Conservation (phyloP, 1,140 invertebrate species). For the Drosophila nasuta region DNA sequence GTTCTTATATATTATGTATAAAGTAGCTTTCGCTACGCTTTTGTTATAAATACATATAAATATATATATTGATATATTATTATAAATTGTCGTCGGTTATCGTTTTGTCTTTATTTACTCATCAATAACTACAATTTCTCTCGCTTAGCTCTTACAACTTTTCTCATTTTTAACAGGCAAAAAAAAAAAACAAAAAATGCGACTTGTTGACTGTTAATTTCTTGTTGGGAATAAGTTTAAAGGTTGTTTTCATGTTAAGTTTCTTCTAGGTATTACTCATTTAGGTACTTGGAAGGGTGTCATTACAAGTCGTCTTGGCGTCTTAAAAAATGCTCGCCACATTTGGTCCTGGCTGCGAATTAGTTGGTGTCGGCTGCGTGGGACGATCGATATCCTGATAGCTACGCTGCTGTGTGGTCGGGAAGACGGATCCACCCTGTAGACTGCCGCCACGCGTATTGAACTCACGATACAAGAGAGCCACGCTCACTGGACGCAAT, state of each 20-base stretch:
- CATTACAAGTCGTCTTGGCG: slow-evolving; percentile 9
- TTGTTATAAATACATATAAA: slow-evolving; percentile 53
- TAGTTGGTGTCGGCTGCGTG: slow-evolving; percentile 77
- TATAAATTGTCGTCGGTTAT: slow-evolving; percentile 29
- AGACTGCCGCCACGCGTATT: slow-evolving; percentile 76
- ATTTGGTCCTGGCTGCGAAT: slow-evolving; percentile 76
- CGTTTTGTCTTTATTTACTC: slow-evolving; percentile 52
- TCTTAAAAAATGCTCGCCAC: slow-evolving; percentile 81
- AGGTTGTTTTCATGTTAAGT: background rate
- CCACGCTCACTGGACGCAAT: slow-evolving; percentile 73
- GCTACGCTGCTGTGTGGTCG: slow-evolving; percentile 78
- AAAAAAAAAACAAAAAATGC: slow-evolving; percentile 23
- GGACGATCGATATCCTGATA: slow-evolving; percentile 84
- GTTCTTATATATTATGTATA: slow-evolving; percentile 53
- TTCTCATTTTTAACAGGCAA: slow-evolving; percentile 29
- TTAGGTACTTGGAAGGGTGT: slow-evolving; percentile 65
- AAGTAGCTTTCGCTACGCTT: slow-evolving; percentile 50
- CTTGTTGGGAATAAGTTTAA: no score
- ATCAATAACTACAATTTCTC: slow-evolving; percentile 3
- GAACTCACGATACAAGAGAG: slow-evolving; percentile 79
- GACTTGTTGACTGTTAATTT: slow-evolving; percentile 39
- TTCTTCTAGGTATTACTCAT: background rate
- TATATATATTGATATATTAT: slow-evolving; percentile 44
- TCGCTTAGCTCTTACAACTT: slow-evolving; percentile 6
- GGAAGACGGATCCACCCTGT: slow-evolving; percentile 75